Evolutionary conservation across 2,888 invertebrate genomes (phyloP), one percentile per base, ranked within the genome.

Genomic region (Papilio protenor): DNA sequence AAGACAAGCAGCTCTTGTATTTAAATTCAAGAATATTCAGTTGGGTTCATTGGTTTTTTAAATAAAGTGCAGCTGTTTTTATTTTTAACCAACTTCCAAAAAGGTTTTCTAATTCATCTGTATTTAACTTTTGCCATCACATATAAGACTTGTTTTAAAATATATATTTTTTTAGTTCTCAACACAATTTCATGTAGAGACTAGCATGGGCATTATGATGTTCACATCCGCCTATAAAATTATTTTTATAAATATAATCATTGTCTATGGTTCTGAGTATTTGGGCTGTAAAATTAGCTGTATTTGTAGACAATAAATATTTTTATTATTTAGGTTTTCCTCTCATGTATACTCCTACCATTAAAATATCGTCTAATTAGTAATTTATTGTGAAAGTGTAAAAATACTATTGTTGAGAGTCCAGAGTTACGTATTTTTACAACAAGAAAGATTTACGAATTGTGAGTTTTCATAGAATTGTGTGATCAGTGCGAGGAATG

Each of bases 191-290:
- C 64, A 27, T 55, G 72, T 64, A 64, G 75, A 79, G 79, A 78
- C 77, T 83, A 80, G 81, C 76, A 72, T 81, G 84, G 85, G 86
- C 85, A 87, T 86, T 84, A 84, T 81, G 83, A 84, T 88, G 87
- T 87, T 86, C 84, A 85, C 84, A 84, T 89, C 89, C 88, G 89
- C 89, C 90, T 89, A 88, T 84, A 82, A 87, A 87, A 85, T 81
- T 89, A 87, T 89, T 89, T 88, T 89, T 85, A 81, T 87, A 87
- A 85, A 82, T 77, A 81, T 84, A 82, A 72, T 45, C 69, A 55
- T 72, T 71, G 64, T 55, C 52, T 74, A 74, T 59, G 45, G 47
- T 52, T 61, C 23, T 23, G 45, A 75, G 55, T 61, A 71, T 78
- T 47, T 64, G 76, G 45, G 76, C 72, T 72, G 72, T 59, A 75